phyloP scores from a whole-genome alignment of 2,888 invertebrate species.

The Cerceris ruficornis region DNA sequence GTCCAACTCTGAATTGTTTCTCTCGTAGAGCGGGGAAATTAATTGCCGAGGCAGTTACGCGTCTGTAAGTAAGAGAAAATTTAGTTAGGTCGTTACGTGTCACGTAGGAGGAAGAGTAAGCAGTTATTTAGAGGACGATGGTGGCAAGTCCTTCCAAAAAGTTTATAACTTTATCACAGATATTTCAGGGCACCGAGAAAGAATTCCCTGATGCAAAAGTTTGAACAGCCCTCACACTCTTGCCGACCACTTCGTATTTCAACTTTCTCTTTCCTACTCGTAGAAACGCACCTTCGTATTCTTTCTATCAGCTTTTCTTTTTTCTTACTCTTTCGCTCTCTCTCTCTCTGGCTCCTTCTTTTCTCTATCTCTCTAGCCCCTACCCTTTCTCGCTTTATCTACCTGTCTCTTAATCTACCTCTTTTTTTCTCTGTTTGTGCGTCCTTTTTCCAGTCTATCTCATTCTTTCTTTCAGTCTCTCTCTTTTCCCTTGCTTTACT shows the following conservation, averaged over 20 bases:
- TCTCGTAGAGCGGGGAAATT: slow-evolving; percentile 19
- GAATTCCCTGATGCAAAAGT: slow-evolving; percentile 76
- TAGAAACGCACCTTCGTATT: no score
- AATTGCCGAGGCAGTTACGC: slow-evolving; percentile 35
- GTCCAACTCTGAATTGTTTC: neutral
- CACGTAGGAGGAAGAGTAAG: slow-evolving; percentile 52
- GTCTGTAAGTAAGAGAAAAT: slow-evolving; percentile 49
- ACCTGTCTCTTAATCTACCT: slow-evolving; percentile 6
- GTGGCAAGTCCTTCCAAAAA: slow-evolving; percentile 57
- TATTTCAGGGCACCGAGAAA: slow-evolving; percentile 67
- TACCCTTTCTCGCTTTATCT: slow-evolving; percentile 18
- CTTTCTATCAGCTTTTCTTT: neutral
- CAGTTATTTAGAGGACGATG: slow-evolving; percentile 61
- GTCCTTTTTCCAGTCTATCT: neutral
- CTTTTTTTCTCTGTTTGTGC: slow-evolving; percentile 16
- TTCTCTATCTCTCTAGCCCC: slow-evolving; percentile 2
- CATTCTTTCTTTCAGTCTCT: slow-evolving; percentile 2
- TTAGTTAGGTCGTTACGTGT: slow-evolving; percentile 56
- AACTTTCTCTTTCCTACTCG: slow-evolving; percentile 43
- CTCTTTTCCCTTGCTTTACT: slow-evolving; percentile 9
- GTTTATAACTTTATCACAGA: slow-evolving; percentile 73
- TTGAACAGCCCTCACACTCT: slow-evolving; percentile 60
- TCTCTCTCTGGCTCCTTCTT: slow-evolving; percentile 5
- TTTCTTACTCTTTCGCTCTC: neutral
- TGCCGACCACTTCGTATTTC: slow-evolving; percentile 53